phyloP scores from a whole-genome alignment of 2,888 invertebrate genomes.

The Epinotia ramella region DNA sequence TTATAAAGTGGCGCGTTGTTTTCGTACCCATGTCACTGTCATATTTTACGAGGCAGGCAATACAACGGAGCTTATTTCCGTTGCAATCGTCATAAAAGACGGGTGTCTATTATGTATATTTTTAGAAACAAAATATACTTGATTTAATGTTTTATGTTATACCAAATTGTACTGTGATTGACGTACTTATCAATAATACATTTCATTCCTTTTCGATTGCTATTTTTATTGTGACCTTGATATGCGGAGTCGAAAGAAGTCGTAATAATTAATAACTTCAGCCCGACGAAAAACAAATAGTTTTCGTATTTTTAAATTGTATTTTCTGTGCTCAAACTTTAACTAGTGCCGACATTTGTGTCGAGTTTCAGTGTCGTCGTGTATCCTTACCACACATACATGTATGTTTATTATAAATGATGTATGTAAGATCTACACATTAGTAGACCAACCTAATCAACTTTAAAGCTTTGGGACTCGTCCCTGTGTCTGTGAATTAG shows the following conservation, averaged over 20 bases:
- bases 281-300: too few species aligned
- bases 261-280: too few species aligned
- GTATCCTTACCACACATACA: too few species aligned
- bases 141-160: background rate
- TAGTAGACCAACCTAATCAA: slow-evolving; percentile 9
- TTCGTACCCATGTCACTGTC: slow-evolving; percentile 14
- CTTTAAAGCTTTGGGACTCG: slow-evolving; percentile 12
- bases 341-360: too few species aligned
- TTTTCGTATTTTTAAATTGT: too few species aligned
- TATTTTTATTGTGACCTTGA: too few species aligned
- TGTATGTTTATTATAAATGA: background rate
- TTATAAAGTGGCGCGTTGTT: background rate
- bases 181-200: too few species aligned
- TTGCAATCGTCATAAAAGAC: background rate
- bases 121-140: background rate
- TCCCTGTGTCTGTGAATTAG: slow-evolving; percentile 14
- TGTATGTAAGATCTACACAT: background rate
- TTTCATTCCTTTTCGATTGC: too few species aligned
- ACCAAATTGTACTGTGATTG: too few species aligned
- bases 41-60: background rate
- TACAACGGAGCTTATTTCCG: slow-evolving; percentile 17
- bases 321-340: too few species aligned
- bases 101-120: background rate
- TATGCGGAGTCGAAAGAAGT: too few species aligned
- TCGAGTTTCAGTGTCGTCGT: too few species aligned